phyloP scores from a whole-genome alignment of 2,888 invertebrate species.

The Sphecodes monilicornis region DNA sequence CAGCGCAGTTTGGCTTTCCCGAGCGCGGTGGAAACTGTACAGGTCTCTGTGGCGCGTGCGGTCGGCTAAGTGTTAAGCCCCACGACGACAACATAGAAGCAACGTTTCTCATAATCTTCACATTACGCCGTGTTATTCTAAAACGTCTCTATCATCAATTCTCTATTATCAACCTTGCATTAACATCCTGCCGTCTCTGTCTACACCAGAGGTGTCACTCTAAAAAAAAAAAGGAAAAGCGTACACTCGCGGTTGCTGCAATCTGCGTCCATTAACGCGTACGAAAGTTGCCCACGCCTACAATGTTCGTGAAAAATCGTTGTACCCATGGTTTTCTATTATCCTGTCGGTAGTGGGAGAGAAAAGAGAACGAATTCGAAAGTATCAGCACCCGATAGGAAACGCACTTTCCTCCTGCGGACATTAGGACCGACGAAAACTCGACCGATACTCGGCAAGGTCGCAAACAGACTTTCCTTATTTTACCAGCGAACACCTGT shows the following conservation, averaged over 20 bases:
- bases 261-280: not conserved
- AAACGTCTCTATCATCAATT: not conserved
- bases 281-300: not conserved
- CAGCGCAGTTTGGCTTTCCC: no score
- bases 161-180: not conserved
- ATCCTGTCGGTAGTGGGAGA: not conserved
- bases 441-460: conserved; percentile 48
- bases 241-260: not conserved
- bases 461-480: conserved; percentile 58
- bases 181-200: not conserved
- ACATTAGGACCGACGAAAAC: conserved; percentile 32
- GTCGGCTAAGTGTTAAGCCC: no score
- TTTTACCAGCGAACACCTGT: conserved; percentile 51
- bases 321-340: not conserved
- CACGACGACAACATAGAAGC: not conserved
- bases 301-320: not conserved
- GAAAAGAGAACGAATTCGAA: conserved; percentile 33
- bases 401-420: conserved; percentile 31
- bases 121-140: not conserved
- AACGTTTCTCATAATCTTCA: not conserved
- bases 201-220: not conserved
- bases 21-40: no score
- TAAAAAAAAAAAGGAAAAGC: not conserved
- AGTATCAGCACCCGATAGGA: conserved; percentile 21
- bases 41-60: no score